Evolutionary conservation across 1,140 invertebrate species (phyloP).

Genomic region (Tetramorium simillimum): DNA sequence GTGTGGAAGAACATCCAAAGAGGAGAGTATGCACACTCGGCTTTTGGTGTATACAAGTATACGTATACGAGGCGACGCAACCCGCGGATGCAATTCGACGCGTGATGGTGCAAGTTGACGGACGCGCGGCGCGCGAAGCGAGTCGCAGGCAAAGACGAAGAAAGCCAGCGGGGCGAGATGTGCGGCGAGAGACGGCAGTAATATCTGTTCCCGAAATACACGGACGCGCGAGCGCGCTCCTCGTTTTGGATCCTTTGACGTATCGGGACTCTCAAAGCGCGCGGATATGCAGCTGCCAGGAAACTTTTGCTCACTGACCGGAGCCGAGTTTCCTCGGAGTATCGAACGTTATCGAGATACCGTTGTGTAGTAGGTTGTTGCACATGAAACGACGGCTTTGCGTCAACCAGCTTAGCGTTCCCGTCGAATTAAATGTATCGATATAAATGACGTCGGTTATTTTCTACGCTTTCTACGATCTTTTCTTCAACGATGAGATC

Average conservation of each 20-base stretch:
- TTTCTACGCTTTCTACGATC: background rate
- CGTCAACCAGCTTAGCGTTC: conserved; percentile 5
- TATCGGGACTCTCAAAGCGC: conserved; percentile 70
- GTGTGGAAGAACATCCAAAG: background rate
- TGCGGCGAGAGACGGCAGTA: conserved; percentile 30
- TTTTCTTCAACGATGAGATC: background rate
- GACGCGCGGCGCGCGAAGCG: conserved; percentile 7
- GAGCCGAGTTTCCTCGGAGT: conserved; percentile 50
- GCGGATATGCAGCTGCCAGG: conserved; percentile 64
- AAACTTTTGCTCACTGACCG: conserved; percentile 64
- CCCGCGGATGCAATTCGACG: background rate
- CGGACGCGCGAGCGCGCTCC: conserved; percentile 28
- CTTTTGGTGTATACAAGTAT: background rate
- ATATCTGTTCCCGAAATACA: conserved; percentile 70
- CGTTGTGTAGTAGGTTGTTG: conserved; percentile 33
- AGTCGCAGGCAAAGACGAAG: conserved; percentile 16
- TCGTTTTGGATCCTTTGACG: conserved; percentile 71
- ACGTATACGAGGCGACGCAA: background rate
- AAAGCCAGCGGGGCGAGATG: background rate
- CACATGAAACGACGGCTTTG: conserved; percentile 26
- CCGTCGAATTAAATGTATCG: background rate
- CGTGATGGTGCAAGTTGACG: conserved; percentile 36
- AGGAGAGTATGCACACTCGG: background rate
- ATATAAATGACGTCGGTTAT: background rate
- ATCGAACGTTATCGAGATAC: conserved; percentile 50